Base-by-base conservation (phyloP, 2,888 invertebrate genomes). In the Pseudococcus viburni region DNA sequence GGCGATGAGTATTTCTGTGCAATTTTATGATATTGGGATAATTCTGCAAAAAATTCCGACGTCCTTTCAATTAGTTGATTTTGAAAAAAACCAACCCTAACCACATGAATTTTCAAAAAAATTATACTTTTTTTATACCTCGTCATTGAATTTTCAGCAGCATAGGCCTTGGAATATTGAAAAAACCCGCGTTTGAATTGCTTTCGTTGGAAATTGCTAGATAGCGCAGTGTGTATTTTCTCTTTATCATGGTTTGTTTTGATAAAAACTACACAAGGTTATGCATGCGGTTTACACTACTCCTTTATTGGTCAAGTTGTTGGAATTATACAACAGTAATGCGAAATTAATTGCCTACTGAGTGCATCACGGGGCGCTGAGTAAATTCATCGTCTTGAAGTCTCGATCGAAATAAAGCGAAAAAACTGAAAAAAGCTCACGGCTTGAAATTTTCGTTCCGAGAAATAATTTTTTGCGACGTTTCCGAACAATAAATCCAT, bases 341-440 rank as follows among this genome's bases (percentile, higher is more conserved):
- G 33, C 33, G 73, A 33, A 73, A 73, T 73, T 73, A 73, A 73
- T 73, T 73, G 73, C 73, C 73, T 73, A 73, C 73, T 17, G 73
- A 26, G 73, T 7, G 15, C 33, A 15, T 73, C 73, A 73, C 17
- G 73, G 33, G 73, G 73, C 15, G 33, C n/a, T 33, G 33, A 33
- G 73, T 33, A 73, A 33, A 33, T 73, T 73, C 11, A 73, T 17
- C 73, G 17, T 73, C 26, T 73, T 33, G 12, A 4, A 73, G 26
- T 68, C 68, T 68, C 68, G 12, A 68, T 26, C 26, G 68, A 22
- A 26, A 68, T 7, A 68, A 68, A 68, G 9, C 42, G 42, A 42
- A 42, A 3, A 5, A 26, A 5, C 11, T n/a, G n/a, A 55, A 55
- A 55, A 55, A 55, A 68, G 22, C 26, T 26, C 68, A 4, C 68